Conservation (phyloP, 2,888 invertebrate species). For the Phortica okadai region DNA sequence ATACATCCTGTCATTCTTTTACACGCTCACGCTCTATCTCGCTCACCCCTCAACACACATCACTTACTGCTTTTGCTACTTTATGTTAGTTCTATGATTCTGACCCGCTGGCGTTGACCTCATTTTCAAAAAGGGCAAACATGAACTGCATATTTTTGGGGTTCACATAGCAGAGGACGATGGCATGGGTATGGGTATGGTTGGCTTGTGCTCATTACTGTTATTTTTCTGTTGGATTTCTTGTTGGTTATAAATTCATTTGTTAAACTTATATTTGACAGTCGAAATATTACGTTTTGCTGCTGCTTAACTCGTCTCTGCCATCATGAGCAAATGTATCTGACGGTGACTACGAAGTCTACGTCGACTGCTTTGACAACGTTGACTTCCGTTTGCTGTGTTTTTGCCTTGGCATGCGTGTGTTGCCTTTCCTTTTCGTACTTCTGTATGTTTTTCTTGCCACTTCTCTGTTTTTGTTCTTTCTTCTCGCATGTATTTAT, state of each 20-base stretch:
- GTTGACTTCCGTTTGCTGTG: background rate
- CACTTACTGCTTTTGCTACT: background rate
- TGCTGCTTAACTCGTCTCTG: slow-evolving; percentile 3
- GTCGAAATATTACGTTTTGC: slow-evolving; percentile 21
- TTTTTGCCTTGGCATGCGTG: slow-evolving; percentile 17
- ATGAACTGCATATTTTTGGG: background rate
- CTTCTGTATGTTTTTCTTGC: background rate
- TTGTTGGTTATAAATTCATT: slow-evolving; percentile 33
- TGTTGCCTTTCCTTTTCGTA: background rate
- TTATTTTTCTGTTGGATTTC: background rate
- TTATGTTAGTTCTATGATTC: background rate
- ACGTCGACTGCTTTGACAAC: background rate
- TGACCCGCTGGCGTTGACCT: slow-evolving; percentile 11
- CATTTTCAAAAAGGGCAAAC: background rate
- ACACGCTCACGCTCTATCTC: no score
- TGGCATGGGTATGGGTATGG: background rate
- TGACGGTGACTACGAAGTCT: no score
- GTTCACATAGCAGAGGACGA: background rate
- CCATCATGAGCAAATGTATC: background rate
- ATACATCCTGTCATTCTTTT: slow-evolving; percentile 18
- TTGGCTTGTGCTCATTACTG: background rate
- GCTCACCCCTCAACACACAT: background rate
- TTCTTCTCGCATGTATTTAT: background rate
- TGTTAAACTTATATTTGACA: slow-evolving; percentile 31
- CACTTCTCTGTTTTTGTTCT: background rate